Base-by-base conservation (phyloP, 1,140 invertebrate genomes). In the Proales similis region DNA sequence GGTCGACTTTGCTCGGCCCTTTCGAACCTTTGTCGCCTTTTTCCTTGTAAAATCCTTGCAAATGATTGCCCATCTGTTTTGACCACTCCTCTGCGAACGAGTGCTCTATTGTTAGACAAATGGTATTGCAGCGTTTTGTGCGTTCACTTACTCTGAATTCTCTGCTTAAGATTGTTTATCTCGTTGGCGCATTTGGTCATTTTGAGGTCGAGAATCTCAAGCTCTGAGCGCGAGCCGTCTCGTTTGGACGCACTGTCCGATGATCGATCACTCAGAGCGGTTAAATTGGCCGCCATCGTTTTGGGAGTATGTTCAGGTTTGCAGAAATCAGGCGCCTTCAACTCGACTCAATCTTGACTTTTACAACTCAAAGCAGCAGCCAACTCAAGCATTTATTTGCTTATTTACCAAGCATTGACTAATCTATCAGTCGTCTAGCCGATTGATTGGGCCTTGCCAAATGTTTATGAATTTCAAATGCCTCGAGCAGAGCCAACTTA, bases 141-240 rank as follows among this genome's bases (percentile, higher is more conserved):
- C n/a, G 11, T 3, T 47, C 1, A 7, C 29, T 29, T 33, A 57
- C 51, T 57, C 45, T 57, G 51, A 22, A 42, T 57, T 26, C 45
- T 57, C 12, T 57, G 36, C 20, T 57, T 39, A 6, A 57, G 45
- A 42, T 24, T 29, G 20, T 57, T 57, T 39, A 57, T 57, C 32
- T 57, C 51, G 20, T 57, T 57, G 11, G 45, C 19, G 27, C 51
- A 57, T 57, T 57, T 57, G 14, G 45, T 57, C 2, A 57, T 57
- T 57, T 57, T 57, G 17, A 42, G 33, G 22, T 57, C 51, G 12
- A 57, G 39, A 29, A 57, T 42, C 30, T 57, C 51, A 2, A 57
- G 39, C 30, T 57, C 36, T 22, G 51, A 42, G 39, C 29, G 27
- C 6, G 51, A 30, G n/a, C 14, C 27, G 17, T 20, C 17, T 24